Evolutionary conservation across 2,888 invertebrate species (phyloP).

Genomic region (Gastracanthus pulcherrimus): DNA sequence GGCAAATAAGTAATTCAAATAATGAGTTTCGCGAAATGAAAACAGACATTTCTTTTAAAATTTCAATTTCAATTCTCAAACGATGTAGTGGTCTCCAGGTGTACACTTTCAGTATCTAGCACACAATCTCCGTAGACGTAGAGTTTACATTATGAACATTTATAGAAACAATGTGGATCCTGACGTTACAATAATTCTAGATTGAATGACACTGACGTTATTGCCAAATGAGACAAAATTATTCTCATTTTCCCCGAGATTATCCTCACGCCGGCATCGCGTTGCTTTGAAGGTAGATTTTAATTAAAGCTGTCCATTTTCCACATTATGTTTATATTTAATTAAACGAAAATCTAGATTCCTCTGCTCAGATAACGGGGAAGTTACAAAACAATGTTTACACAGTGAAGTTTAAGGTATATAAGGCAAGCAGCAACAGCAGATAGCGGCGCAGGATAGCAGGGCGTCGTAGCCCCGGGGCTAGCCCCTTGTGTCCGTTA

Average conservation of each 20-base stretch:
- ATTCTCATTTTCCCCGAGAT: neutral
- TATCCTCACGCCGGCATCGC: neutral
- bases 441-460: neutral
- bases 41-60: neutral
- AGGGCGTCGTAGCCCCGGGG: neutral
- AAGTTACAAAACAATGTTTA: conserved; percentile 20
- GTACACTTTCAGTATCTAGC: neutral
- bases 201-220: neutral
- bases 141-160: neutral
- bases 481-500: neutral
- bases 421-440: neutral
- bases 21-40: neutral
- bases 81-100: neutral
- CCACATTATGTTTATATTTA: conserved; percentile 18
- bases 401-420: conserved; percentile 10
- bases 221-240: neutral
- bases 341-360: conserved; percentile 11
- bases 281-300: neutral
- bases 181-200: neutral
- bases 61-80: neutral
- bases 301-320: neutral
- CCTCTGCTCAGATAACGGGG: neutral
- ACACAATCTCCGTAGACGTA: neutral
- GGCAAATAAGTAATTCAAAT: neutral
- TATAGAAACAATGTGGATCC: neutral